Base-by-base conservation (phyloP, 2,113 vertebrate species). In the Pao palembangensis region DNA sequence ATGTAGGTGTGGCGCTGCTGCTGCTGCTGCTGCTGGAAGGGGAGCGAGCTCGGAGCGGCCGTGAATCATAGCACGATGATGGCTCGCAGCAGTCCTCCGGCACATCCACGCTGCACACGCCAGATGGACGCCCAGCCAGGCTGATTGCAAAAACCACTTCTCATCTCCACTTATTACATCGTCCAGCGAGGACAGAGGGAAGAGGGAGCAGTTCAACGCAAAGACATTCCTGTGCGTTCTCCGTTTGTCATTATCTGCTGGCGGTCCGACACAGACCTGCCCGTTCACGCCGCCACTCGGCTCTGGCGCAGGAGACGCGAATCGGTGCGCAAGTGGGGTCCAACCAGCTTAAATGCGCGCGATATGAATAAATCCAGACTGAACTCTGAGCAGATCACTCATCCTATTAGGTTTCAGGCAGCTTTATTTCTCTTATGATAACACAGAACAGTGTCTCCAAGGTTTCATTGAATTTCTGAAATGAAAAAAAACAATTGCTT, bases 1-100 rank as follows among this genome's bases (percentile, higher is more conserved):
- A 85, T 84, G 58, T 82, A 77, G 85, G 83, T 85, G 85, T 64
- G 83, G 79, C 58, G 0, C 51, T 0, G 23, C 53, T 55, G 58
- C 4, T 66, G 83, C 77, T 59, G 0, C 51, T 0, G 23, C 53
- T 51, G 58, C 4, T 71, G 70, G 62, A 72, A 62, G 59, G 48
- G 42, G 59, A 64, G 61, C 62, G 55, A 48, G 64, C 23, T 15
- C 42, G 53, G 54, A 55, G 61, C 14, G n/a, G 15, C 15, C 48
- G 75, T 74, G 60, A 80, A 55, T 83, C 69, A 75, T 52, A 5
- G 16, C 10, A 47, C 16, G 15, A 43, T 51, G 47, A 63, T 38
- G 25, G 23, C 46, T 19, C 53, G 25, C 61, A 59, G 49, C 12
- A 1, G 16, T 59, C 71, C 71, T 58, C 18, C 1, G 73, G 67